A percentile compares a stretch with the other conserved stretches of the same genome.
These are phyloP conservation scores for Benthosema pterotum DNA, from an alignment of 2,797 vertebrate species.

Conservation along the genomic window DNA sequence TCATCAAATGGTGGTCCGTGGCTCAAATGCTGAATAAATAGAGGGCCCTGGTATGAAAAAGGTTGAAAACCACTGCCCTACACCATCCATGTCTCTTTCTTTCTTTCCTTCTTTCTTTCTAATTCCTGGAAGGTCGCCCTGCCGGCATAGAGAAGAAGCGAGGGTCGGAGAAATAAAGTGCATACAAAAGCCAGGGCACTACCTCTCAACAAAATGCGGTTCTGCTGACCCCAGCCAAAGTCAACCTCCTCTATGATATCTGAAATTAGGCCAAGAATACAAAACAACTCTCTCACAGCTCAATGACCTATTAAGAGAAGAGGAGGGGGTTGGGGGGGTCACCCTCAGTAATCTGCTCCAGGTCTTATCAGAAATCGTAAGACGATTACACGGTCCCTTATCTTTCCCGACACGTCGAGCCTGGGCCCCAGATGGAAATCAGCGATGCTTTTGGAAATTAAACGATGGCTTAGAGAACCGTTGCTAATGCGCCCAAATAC, in stretches of 20 bases:
- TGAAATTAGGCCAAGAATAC: conserved; percentile 62
- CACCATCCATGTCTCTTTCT: conserved; percentile 41
- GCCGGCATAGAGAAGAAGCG: conserved; percentile 24
- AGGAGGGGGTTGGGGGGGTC: conserved; percentile 41
- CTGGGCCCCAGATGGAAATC: conserved; percentile 72
- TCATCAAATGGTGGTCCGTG: too few relatives aligned
- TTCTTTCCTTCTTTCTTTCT: conserved; percentile 49
- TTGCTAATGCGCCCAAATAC: conserved; percentile 46
- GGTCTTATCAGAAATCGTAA: conserved; percentile 63
- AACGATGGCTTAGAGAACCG: conserved; percentile 55
- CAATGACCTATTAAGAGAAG: conserved; percentile 41
- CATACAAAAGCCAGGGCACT: conserved; percentile 45
- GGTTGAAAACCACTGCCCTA: too few relatives aligned
- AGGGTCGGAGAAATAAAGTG: conserved; percentile 18
- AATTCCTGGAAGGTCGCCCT: conserved; percentile 39
- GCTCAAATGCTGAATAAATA: too few relatives aligned
- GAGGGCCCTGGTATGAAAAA: too few relatives aligned
- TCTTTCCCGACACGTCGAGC: conserved; percentile 74
- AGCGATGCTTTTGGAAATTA: conserved; percentile 71
- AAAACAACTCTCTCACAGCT: conserved; percentile 51
- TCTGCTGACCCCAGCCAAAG: conserved; percentile 62
- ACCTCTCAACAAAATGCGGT: conserved; percentile 50
- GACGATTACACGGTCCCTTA: conserved; percentile 73
- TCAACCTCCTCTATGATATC: conserved; percentile 70
- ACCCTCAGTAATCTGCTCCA: conserved; percentile 50